Conservation (phyloP, 2,888 invertebrate species). For the Cinara cedri region DNA sequence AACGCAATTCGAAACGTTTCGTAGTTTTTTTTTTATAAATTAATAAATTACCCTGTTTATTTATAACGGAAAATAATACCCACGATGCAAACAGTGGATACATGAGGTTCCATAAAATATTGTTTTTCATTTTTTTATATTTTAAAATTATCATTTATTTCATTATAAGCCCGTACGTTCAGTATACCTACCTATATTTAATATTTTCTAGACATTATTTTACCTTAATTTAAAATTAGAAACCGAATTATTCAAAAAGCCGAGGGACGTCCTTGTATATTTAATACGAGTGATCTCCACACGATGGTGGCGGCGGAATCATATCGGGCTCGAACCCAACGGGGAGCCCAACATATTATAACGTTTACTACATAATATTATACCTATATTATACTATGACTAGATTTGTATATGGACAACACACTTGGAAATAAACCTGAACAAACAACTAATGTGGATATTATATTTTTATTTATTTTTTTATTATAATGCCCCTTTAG, state of each 20-base stretch:
- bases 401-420: constrained; percentile 38
- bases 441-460: constrained; percentile 28
- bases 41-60: background rate
- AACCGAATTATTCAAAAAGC: constrained; percentile 50
- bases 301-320: constrained; percentile 24
- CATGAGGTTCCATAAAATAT: background rate
- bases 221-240: constrained; percentile 50
- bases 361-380: constrained; percentile 22
- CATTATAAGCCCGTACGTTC: constrained; percentile 1
- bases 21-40: background rate
- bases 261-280: constrained; percentile 51
- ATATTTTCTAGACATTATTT: constrained; percentile 14
- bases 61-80: background rate
- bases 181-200: background rate
- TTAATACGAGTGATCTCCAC: constrained; percentile 19
- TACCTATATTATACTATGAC: background rate
- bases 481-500: constrained; percentile 28
- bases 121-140: background rate
- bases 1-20: too few species aligned
- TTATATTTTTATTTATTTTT: constrained; percentile 14
- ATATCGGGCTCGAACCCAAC: constrained; percentile 44
- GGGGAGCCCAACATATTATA: constrained; percentile 39
- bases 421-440: constrained; percentile 7
- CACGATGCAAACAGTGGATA: background rate
- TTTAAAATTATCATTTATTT: constrained; percentile 10